Conservation (phyloP, 2,888 invertebrate genomes). For the Netelia virgata region DNA sequence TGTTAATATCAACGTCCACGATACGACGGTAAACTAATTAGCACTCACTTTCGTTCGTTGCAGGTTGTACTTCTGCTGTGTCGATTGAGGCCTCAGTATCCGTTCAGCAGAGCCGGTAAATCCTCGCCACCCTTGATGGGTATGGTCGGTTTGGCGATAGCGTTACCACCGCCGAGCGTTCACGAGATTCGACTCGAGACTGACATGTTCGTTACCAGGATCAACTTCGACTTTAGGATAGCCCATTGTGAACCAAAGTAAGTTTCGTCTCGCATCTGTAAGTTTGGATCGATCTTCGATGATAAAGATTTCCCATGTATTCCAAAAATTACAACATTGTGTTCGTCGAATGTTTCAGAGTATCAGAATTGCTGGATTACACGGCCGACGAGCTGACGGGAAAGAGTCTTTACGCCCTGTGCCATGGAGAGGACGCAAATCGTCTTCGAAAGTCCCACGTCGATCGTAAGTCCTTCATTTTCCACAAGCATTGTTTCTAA, state of each 20-base stretch:
- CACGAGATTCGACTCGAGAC: constrained; percentile 98
- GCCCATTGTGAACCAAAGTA: constrained; percentile 98
- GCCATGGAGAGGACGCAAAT: constrained; percentile 98
- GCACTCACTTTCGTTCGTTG: constrained; percentile 15
- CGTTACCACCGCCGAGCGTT: constrained; percentile 97
- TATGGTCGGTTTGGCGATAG: constrained; percentile 98
- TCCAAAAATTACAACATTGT: constrained; percentile 5
- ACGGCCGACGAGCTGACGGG: constrained; percentile 97
- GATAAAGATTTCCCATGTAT: constrained; percentile 5
- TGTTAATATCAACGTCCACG: constrained; percentile 57
- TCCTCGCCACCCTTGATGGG: constrained; percentile 95
- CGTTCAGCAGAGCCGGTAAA: constrained; percentile 95
- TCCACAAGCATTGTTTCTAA: no score
- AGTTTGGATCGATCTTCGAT: neutral
- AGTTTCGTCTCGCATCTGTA: constrained; percentile 76
- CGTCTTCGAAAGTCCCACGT: constrained; percentile 97
- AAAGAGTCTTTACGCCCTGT: constrained; percentile 96
- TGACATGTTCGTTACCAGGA: constrained; percentile 98
- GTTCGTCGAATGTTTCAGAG: constrained; percentile 86
- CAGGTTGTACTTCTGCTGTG: constrained; percentile 98
- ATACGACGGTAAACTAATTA: constrained; percentile 5
- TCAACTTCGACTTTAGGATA: constrained; percentile 98
- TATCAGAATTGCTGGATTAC: constrained; percentile 96
- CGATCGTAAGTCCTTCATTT: constrained; percentile 92
- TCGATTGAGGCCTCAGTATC: constrained; percentile 96